Evolutionary conservation across 2,797 vertebrate species (phyloP), one percentile per base, ranked within the genome.

Genomic region (Sebastes matsubarae): DNA sequence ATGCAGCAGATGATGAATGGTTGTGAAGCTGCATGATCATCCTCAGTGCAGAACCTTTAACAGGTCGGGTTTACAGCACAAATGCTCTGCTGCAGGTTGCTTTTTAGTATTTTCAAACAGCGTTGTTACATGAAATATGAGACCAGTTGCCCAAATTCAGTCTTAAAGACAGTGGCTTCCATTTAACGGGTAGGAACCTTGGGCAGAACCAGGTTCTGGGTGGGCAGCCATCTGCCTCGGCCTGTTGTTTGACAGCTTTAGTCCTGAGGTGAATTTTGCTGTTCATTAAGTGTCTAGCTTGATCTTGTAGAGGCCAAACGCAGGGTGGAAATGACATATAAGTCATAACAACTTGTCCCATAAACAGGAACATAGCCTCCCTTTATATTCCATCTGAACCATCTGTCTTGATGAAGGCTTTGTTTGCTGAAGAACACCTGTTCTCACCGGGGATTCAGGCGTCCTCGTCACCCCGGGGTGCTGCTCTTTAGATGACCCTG

Each of bases 1-100:
- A 91, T 67, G 78, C 73, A 86, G 76, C 78, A 66, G 77, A 76
- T 71, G 86, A 78, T 88, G 82, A 91, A 74, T 69, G 78, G 78
- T 25, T 16, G 55, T 18, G 83, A 84, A 73, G 76, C 34, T 38
- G 68, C 18, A 55, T 3, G 30, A 30, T 54, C 20, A 29, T 72
- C 46, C 10, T 72, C 68, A 73, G 32, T 14, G n/a, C 27, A 75
- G 57, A 38, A 55, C 59, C 50, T 60, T 24, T 54, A 30, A 29
- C 6, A 38, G 25, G 9, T 52, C 46, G 18, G 4, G 16, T 8
- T 2, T 9, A 25, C 13, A 36, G 55, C 18, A 20, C 6, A n/a
- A 25, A 30, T 6, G 20, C 14, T 24, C 6, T 2, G 12, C 59
- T 22, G 29, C 57, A 68, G 65, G 18, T 29, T 18, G 6, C 42